Evolutionary conservation across 2,797 vertebrate genomes (phyloP).

Genomic region (Pseudochaenichthys georgianus): DNA sequence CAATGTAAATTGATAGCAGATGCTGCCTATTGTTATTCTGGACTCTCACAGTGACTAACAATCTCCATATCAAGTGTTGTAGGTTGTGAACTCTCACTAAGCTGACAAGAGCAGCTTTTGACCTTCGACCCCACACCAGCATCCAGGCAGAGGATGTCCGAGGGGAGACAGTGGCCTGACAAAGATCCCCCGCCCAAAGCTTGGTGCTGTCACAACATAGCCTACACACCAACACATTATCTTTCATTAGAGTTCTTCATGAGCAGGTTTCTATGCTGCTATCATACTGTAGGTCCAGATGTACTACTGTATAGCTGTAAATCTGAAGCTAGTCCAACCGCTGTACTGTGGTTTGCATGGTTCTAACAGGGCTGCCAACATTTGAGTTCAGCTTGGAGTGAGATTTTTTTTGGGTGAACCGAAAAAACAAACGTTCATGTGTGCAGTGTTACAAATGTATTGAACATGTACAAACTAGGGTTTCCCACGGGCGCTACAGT

Average conservation of each 20-base stretch:
- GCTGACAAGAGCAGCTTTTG: slow-evolving; percentile 74
- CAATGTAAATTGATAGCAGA: slow-evolving; percentile 19
- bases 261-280: neutral
- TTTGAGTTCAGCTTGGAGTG: too few relatives aligned
- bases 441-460: too few relatives aligned
- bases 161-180: slow-evolving; percentile 58
- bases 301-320: neutral
- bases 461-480: too few relatives aligned
- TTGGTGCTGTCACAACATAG: slow-evolving; percentile 58
- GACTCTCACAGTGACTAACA: slow-evolving; percentile 41
- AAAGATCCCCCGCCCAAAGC: slow-evolving; percentile 54
- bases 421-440: too few relatives aligned
- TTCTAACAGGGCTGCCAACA: too few relatives aligned
- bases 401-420: too few relatives aligned
- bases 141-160: slow-evolving; percentile 56
- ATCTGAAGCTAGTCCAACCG: neutral
- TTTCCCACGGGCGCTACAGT: too few relatives aligned
- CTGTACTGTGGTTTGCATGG: neutral
- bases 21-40: slow-evolving; percentile 33
- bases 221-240: slow-evolving; percentile 42
- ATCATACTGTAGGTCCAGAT: neutral
- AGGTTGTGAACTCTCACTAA: slow-evolving; percentile 65
- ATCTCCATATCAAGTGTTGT: slow-evolving; percentile 61
- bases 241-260: slow-evolving; percentile 30
- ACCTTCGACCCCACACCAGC: slow-evolving; percentile 65